A percentile compares a stretch with the other conserved stretches of the same genome.
Conservation (phyloP, 92 coral and sea anemone species). For the Bergia sp. region DNA sequence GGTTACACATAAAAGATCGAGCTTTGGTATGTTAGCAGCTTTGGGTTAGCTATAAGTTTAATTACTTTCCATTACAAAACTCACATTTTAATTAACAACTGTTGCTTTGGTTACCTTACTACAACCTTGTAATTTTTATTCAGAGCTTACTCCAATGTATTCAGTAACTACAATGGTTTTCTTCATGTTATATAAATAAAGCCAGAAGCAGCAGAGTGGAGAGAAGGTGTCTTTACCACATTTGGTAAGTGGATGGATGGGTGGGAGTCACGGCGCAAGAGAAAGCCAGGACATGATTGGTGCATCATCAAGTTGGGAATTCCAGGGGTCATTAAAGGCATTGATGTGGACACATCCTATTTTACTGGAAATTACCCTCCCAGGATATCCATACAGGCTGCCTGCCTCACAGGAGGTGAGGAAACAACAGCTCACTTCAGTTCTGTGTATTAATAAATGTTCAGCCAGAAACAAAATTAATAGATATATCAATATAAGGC, state of each 20-base stretch:
- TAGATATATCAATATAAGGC: too few species aligned
- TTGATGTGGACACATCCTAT: conserved; percentile 77
- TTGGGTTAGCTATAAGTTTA: too few species aligned
- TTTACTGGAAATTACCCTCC: conserved; percentile 93
- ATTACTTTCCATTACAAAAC: too few species aligned
- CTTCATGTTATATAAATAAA: background rate
- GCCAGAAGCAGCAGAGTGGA: conserved; percentile 79
- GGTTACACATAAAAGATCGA: too few species aligned
- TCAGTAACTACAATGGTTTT: background rate
- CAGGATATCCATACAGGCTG: conserved; percentile 78
- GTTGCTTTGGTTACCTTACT: too few species aligned
- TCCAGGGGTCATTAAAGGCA: conserved; percentile 79
- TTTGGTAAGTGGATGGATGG: conserved; percentile 98
- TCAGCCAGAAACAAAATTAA: too few species aligned
- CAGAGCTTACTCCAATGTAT: background rate
- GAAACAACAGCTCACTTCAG: too few species aligned
- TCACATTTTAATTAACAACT: too few species aligned
- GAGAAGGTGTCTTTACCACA: conserved; percentile 76
- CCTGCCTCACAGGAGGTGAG: conserved; percentile 64
- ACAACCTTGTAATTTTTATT: too few species aligned
- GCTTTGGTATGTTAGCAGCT: too few species aligned
- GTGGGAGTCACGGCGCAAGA: conserved; percentile 87
- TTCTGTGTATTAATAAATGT: too few species aligned
- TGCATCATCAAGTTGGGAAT: conserved; percentile 82
- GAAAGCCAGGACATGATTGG: conserved; percentile 89